Percentiles rank a stretch among this genome's conserved stretches.
phyloP scores from a whole-genome alignment of 2,113 vertebrate genomes.

The Phalacrocorax brasilianus region DNA sequence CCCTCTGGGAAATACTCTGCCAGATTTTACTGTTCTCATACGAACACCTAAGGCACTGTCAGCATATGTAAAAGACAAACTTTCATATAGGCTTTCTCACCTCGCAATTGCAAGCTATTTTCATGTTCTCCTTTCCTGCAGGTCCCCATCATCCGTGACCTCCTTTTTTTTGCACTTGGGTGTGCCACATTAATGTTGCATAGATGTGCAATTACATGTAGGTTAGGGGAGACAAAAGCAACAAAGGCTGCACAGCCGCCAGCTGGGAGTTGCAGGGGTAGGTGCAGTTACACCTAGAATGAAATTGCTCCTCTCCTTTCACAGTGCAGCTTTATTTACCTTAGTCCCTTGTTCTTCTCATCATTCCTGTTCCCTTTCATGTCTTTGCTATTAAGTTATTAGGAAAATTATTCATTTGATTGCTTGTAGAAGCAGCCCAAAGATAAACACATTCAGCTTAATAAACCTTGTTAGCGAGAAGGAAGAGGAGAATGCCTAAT shows the following conservation, averaged over 20 bases:
- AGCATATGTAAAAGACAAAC: neutral
- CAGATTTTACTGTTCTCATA: neutral
- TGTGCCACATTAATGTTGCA: neutral
- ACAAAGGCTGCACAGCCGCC: neutral
- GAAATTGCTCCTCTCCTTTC: conserved; percentile 6
- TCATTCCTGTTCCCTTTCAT: conserved; percentile 5
- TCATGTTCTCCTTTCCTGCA: neutral
- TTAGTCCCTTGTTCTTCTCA: neutral
- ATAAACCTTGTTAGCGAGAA: conserved; percentile 61
- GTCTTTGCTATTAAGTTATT: conserved; percentile 47
- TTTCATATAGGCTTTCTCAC: neutral
- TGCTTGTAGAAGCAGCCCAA: conserved; percentile 52
- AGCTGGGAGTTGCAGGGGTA: neutral
- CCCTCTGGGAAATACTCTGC: neutral
- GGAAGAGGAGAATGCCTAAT: conserved; percentile 53
- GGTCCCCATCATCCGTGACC: neutral
- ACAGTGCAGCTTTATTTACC: conserved; percentile 1
- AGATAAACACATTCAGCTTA: conserved; percentile 64
- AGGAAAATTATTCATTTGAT: conserved; percentile 57
- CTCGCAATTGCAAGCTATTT: neutral
- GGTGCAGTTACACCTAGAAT: neutral
- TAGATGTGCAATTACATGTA: neutral
- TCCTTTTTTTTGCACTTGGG: neutral
- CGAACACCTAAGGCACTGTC: neutral
- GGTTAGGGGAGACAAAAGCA: neutral